phyloP scores from a whole-genome alignment of 2,113 vertebrate species.

The Zosterops borbonicus region DNA sequence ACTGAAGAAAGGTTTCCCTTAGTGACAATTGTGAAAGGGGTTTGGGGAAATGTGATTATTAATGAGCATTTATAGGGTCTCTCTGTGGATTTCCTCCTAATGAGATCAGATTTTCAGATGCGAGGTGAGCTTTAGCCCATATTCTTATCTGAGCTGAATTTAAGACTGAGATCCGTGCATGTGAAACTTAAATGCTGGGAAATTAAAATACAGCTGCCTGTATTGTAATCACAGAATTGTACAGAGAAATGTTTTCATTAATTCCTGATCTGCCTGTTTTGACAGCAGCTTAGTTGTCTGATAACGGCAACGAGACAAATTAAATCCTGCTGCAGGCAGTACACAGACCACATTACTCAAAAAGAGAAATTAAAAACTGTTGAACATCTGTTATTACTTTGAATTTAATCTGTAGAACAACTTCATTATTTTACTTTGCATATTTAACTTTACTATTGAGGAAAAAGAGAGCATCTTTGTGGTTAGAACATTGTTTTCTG shows the following conservation, averaged over 20 bases:
- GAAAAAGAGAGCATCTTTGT: neutral
- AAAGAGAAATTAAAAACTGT: slow-evolving; percentile 60
- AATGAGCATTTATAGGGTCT: neutral
- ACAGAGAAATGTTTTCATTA: slow-evolving; percentile 46
- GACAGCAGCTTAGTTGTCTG: slow-evolving; percentile 57
- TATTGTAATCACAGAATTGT: slow-evolving; percentile 5
- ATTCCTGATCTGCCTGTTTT: slow-evolving; percentile 59
- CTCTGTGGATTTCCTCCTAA: neutral
- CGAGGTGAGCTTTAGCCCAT: neutral
- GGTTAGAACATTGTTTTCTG: neutral
- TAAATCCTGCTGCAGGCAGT: slow-evolving; percentile 61
- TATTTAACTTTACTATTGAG: slow-evolving; percentile 22
- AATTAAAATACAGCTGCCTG: slow-evolving; percentile 48
- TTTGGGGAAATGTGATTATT: neutral
- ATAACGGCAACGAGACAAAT: slow-evolving; percentile 47
- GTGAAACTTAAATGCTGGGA: neutral
- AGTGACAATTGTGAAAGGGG: neutral
- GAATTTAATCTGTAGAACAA: slow-evolving; percentile 44
- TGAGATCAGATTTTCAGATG: slow-evolving; percentile 2
- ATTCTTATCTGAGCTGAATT: slow-evolving; percentile 30
- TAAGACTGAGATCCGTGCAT: neutral
- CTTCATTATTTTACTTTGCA: slow-evolving; percentile 39
- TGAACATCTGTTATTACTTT: slow-evolving; percentile 61
- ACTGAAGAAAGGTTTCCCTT: neutral
- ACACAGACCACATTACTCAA: slow-evolving; percentile 51